A percentile compares a stretch with the other conserved stretches of the same genome.
Evolutionary conservation across 37 sponge, comb jelly and placozoan species (phyloP).

Genomic region (Halisarca cf. caerulea): DNA sequence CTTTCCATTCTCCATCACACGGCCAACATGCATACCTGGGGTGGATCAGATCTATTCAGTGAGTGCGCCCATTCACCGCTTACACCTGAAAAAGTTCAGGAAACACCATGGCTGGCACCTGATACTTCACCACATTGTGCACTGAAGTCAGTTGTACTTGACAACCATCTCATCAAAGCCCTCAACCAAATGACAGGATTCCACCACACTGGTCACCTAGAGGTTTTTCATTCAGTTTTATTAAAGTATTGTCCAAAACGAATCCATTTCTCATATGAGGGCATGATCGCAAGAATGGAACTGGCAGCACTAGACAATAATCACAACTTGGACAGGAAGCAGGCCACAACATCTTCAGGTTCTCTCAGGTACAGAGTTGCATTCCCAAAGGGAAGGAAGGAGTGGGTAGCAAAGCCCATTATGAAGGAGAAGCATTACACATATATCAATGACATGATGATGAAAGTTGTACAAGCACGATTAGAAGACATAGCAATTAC

Average conservation of each 20-base stretch:
- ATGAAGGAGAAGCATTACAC: not conserved
- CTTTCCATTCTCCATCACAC: constrained; percentile 2
- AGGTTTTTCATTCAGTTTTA: not conserved
- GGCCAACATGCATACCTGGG: constrained; percentile 15
- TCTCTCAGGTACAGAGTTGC: not conserved
- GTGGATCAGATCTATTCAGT: not conserved
- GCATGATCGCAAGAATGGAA: not conserved
- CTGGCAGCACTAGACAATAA: constrained; percentile 22
- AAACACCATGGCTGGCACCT: not conserved
- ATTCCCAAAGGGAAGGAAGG: not conserved
- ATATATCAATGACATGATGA: not conserved
- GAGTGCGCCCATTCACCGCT: not conserved
- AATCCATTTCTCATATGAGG: constrained; percentile 1
- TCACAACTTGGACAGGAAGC: not conserved
- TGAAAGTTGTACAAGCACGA: not conserved
- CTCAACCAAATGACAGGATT: not conserved
- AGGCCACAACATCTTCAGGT: not conserved
- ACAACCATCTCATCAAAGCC: not conserved
- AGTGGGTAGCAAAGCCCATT: constrained; percentile 23
- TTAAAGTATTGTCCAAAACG: constrained; percentile 19
- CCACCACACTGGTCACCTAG: not conserved
- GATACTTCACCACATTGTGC: not conserved
- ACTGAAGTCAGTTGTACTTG: not conserved
- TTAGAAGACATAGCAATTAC: too few species aligned
- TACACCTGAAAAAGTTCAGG: not conserved